These are phyloP conservation scores for Villa cingulata DNA, from an alignment of 2,888 invertebrate genomes.

Conservation along the genomic window DNA sequence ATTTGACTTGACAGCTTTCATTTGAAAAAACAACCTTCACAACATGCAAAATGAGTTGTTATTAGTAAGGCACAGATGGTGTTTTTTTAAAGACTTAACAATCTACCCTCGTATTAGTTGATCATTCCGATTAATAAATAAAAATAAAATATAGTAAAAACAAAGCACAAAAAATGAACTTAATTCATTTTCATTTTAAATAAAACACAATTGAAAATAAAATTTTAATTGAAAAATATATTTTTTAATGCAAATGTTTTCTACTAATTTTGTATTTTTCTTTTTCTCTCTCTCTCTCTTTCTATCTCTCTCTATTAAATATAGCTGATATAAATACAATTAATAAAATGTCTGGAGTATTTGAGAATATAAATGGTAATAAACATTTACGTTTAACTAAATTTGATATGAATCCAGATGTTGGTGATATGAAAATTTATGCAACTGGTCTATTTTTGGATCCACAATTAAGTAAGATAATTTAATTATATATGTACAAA, in stretches of 20 bases:
- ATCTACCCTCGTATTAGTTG: too few species aligned
- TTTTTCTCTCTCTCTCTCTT: not conserved
- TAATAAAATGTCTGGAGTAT: slow-evolving; percentile 44
- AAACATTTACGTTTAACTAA: slow-evolving; percentile 44
- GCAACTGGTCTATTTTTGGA: slow-evolving; percentile 47
- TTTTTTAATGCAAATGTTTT: slow-evolving; percentile 1
- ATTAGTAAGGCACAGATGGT: too few species aligned
- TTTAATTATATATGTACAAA: not conserved
- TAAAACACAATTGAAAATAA: too few species aligned
- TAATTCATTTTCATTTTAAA: not conserved
- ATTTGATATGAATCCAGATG: slow-evolving; percentile 48
- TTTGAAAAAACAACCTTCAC: too few species aligned
- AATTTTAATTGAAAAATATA: too few species aligned
- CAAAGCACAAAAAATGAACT: not conserved
- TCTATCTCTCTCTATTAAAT: slow-evolving; percentile 15
- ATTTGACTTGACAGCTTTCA: too few species aligned
- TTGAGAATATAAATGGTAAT: slow-evolving; percentile 41
- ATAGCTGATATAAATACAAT: slow-evolving; percentile 45
- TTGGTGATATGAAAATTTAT: slow-evolving; percentile 46
- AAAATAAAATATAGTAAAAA: too few species aligned
- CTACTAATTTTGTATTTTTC: slow-evolving; percentile 3
- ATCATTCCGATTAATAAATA: too few species aligned
- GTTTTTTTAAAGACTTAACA: too few species aligned
- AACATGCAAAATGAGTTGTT: too few species aligned
- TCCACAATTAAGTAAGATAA: slow-evolving; percentile 50